These are phyloP conservation scores for Aphaenogaster ashmeadi DNA, from an alignment of 1,140 invertebrate species.

Conservation along the genomic window DNA sequence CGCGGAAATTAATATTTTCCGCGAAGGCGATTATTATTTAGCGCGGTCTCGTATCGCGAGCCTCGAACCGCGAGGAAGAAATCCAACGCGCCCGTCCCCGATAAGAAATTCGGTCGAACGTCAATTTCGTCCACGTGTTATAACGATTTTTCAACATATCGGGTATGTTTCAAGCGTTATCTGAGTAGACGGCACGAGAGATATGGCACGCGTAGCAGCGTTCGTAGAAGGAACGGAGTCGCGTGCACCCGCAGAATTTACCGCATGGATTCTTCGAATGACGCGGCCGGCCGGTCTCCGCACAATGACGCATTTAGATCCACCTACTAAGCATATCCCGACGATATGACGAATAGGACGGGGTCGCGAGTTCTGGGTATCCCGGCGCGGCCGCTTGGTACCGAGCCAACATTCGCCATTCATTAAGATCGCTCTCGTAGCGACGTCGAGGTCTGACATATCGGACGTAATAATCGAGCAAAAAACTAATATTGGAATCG, in stretches of 20 bases:
- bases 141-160: not conserved
- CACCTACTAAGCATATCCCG: conserved; percentile 51
- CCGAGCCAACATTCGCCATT: conserved; percentile 69
- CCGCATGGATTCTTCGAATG: conserved; percentile 44
- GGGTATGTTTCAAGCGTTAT: not conserved
- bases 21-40: not conserved
- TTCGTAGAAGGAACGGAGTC: conserved; percentile 20
- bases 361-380: conserved; percentile 31
- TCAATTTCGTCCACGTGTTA: not conserved
- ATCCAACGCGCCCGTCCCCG: not conserved
- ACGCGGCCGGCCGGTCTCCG: not conserved
- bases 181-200: not conserved
- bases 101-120: not conserved
- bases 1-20: conserved; percentile 59
- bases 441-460: conserved; percentile 16
- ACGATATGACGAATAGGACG: conserved; percentile 64
- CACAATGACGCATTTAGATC: conserved; percentile 56
- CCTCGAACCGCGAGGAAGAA: not conserved
- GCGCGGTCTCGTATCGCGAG: not conserved
- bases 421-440: conserved; percentile 62
- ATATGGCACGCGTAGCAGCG: conserved; percentile 15
- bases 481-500: conserved; percentile 41
- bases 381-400: conserved; percentile 43
- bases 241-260: conserved; percentile 7
- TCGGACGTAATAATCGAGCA: conserved; percentile 39